These are phyloP conservation scores for Imbricaverruca yamaguchii DNA, from an alignment of 2,888 invertebrate genomes.

Conservation along the genomic window DNA sequence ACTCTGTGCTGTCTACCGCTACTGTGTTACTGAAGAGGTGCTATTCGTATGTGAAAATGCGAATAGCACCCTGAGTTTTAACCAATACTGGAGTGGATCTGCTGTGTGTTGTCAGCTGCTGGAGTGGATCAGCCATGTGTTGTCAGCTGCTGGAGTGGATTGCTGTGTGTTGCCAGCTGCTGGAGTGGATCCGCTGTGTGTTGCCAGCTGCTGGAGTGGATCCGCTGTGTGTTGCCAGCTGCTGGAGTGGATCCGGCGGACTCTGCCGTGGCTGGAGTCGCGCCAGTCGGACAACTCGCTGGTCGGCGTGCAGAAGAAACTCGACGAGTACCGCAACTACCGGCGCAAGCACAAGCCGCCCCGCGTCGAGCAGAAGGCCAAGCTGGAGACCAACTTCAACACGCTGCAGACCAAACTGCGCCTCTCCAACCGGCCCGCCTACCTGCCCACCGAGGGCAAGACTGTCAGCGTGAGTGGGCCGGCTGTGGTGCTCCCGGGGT, in stretches of 20 bases:
- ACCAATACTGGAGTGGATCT: no score
- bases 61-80: no score
- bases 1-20: no score
- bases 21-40: no score
- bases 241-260: slow-evolving; percentile 53
- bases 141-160: no score
- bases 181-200: no score
- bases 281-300: slow-evolving; percentile 96
- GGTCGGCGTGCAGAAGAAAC: slow-evolving; percentile 91
- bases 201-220: no score
- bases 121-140: no score
- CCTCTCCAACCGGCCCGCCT: slow-evolving; percentile 96
- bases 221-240: slow-evolving; percentile 15
- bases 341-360: slow-evolving; percentile 98
- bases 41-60: no score
- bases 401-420: slow-evolving; percentile 97
- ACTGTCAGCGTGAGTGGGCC: slow-evolving; percentile 68
- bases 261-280: slow-evolving; percentile 95
- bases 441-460: slow-evolving; percentile 98
- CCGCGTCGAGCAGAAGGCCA: slow-evolving; percentile 97
- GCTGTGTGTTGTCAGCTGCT: no score
- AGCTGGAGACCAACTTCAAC: slow-evolving; percentile 99
- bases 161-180: no score
- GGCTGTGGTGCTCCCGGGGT: background rate
- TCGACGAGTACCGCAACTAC: slow-evolving; percentile 98